Evolutionary conservation across 2,797 vertebrate genomes (phyloP), one percentile per base, ranked within the genome.

Genomic region (Melopsittacus undulatus): DNA sequence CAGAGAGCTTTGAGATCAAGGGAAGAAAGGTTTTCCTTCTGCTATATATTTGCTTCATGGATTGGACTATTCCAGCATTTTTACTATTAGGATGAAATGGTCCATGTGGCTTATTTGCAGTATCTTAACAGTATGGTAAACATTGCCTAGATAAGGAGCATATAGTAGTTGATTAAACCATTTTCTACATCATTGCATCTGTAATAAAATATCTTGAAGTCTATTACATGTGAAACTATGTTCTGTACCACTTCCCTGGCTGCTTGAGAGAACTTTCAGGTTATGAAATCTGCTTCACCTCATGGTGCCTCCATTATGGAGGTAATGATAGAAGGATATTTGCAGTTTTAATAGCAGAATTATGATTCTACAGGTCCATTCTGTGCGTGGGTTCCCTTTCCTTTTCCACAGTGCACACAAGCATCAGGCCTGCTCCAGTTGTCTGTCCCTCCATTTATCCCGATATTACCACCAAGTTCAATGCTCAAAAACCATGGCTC

Each of bases 201-300:
- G 16, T 83, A 95, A 70, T 62, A 87, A 84, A 79, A 62, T 69
- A 84, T 68, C 91, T 87, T 34, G 4, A 88, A 91, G n/a, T 36
- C n/a, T 42, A 11, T 67, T 81, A 52, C 13, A 26, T 43, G 18
- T 34, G 34, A 68, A 90, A 74, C 15, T 46, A 6, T 63, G 40
- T 40, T 90, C 67, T 80, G 18, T 54, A 43, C 12, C 16, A 34
- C 24, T 80, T 84, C 52, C 24, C 32, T 49, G 42, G 10, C 13
- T 84, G 32, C 56, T 89, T 87, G 70, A 83, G 74, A 76, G 89
- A 52, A 62, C 14, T 77, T 89, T 38, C 48, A 77, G n/a, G 49
- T 85, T 76, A 68, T 34, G 43, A 85, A 94, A 87, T 70, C 24
- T 90, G 38, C 36, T 90, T 77, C 36, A 67, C 30, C 17, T 70